These are phyloP conservation scores for Cherax destructor DNA, from an alignment of 1,140 invertebrate species.

Conservation along the genomic window DNA sequence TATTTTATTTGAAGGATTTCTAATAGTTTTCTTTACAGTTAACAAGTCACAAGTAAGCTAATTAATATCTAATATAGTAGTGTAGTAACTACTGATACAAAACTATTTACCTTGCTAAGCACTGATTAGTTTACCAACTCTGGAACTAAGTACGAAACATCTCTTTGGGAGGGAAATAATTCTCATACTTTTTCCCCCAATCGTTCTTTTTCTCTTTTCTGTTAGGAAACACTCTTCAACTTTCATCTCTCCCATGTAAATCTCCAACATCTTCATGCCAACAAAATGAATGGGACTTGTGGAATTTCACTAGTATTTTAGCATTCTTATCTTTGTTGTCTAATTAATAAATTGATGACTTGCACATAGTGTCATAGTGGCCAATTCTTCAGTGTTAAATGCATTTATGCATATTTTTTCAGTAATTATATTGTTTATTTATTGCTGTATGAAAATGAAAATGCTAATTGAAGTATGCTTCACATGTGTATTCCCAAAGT, in stretches of 20 bases:
- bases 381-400: neutral
- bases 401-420: neutral
- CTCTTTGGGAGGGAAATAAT: constrained; percentile 36
- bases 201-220: constrained; percentile 16
- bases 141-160: constrained; percentile 64
- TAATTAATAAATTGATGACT: neutral
- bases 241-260: constrained; percentile 27
- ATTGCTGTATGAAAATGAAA: neutral
- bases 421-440: neutral
- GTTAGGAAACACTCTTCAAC: constrained; percentile 27
- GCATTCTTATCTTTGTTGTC: neutral
- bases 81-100: constrained; percentile 24
- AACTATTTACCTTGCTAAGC: constrained; percentile 60
- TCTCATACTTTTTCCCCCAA: neutral
- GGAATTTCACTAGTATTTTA: neutral
- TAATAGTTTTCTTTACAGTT: constrained; percentile 13
- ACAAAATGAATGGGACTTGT: constrained; percentile 27
- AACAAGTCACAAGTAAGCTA: constrained; percentile 2
- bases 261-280: constrained; percentile 30
- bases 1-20: constrained; percentile 12
- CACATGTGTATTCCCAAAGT: neutral
- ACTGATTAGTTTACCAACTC: constrained; percentile 37
- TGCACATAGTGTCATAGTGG: neutral
- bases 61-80: constrained; percentile 15
- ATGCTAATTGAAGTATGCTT: neutral